These are phyloP conservation scores for Falco peregrinus DNA, from an alignment of 2,797 vertebrate genomes.

Conservation along the genomic window DNA sequence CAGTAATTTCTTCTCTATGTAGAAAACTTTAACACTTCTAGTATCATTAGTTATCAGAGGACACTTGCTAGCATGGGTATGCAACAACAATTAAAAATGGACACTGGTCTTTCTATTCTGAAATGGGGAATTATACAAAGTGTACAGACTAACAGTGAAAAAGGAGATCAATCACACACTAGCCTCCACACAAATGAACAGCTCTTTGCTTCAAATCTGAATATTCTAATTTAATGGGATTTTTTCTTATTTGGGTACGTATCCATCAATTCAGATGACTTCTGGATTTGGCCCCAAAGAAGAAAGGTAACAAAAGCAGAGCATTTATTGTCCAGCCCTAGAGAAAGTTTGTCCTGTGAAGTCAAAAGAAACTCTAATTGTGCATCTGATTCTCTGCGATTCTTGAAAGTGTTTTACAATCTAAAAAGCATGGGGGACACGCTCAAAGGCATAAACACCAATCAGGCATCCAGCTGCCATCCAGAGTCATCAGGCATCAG, in stretches of 20 bases:
- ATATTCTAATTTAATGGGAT: background rate
- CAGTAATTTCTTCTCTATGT: background rate
- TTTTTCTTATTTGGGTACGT: background rate
- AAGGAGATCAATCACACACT: background rate
- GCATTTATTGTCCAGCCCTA: background rate
- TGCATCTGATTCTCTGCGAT: background rate
- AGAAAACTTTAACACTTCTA: background rate
- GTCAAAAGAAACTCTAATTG: background rate
- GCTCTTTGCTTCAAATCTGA: background rate
- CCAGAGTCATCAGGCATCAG: background rate
- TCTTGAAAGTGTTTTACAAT: background rate
- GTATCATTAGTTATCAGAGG: background rate
- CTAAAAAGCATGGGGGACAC: background rate
- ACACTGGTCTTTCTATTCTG: background rate
- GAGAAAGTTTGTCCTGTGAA: background rate
- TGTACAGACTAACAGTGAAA: background rate
- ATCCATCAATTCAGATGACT: background rate
- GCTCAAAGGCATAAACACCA: background rate
- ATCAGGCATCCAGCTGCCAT: slow-evolving; percentile 3
- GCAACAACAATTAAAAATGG: background rate
- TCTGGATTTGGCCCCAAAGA: background rate
- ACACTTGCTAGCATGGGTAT: background rate
- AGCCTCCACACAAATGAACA: background rate
- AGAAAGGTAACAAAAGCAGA: background rate
- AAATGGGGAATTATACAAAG: background rate